These are phyloP conservation scores for Cabera pusaria DNA, from an alignment of 2,888 invertebrate species.

Conservation along the genomic window DNA sequence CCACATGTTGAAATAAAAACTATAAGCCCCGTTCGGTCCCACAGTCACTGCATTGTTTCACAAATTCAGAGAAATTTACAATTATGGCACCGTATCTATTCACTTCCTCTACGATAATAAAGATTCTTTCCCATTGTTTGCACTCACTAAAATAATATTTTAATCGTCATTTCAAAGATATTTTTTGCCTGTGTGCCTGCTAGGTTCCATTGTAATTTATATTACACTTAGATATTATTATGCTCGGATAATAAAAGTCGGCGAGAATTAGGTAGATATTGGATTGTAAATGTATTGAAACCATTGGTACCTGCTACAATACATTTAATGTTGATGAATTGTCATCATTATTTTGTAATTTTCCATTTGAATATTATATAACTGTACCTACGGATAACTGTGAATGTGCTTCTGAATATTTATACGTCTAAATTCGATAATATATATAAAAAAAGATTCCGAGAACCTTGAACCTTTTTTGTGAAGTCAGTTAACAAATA, in stretches of 20 bases:
- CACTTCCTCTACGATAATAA: conserved; percentile 77
- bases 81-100: conserved; percentile 69
- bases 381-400: no score
- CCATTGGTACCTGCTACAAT: conserved; percentile 23
- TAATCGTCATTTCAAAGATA: conserved; percentile 64
- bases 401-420: no score
- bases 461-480: no score
- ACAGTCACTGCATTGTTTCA: conserved; percentile 73
- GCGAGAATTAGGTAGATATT: conserved; percentile 32
- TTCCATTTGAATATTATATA: no score
- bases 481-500: no score
- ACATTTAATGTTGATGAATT: no score
- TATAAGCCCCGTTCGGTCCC: conserved; percentile 39
- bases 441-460: no score
- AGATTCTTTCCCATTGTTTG: conserved; percentile 70
- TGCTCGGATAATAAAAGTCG: conserved; percentile 40
- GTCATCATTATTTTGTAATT: no score
- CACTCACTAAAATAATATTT: conserved; percentile 67
- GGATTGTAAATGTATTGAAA: conserved; percentile 33
- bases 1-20: conserved; percentile 56
- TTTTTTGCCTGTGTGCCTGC: conserved; percentile 53
- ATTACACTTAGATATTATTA: conserved; percentile 58
- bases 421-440: no score
- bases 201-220: conserved; percentile 60
- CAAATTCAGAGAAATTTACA: conserved; percentile 61